Evolutionary conservation across 1,140 invertebrate species (phyloP).

Genomic region (Metopolophium dirhodum): DNA sequence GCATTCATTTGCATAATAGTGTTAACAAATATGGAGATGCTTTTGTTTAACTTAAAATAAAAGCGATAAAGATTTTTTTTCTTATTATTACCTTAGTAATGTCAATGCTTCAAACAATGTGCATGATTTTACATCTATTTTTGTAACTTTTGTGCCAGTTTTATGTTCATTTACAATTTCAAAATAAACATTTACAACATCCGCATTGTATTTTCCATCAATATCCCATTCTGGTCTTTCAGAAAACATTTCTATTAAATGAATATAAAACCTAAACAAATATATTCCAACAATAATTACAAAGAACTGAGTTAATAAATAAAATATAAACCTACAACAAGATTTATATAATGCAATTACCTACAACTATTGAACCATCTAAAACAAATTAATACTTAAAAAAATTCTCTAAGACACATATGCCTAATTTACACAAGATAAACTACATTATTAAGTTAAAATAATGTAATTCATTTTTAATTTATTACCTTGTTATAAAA

Average conservation of each 20-base stretch:
- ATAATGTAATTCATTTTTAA: too few species aligned
- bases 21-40: too few species aligned
- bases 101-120: conserved; percentile 35
- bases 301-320: background rate
- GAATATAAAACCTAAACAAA: conserved; percentile 72
- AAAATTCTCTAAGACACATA: too few species aligned
- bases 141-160: background rate
- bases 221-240: conserved; percentile 78
- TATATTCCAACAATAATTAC: background rate
- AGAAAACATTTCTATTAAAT: conserved; percentile 76
- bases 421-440: background rate
- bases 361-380: too few species aligned
- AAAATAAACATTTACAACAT: conserved; percentile 79
- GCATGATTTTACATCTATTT: conserved; percentile 8
- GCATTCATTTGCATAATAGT: too few species aligned
- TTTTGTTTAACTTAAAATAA: background rate
- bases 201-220: conserved; percentile 71
- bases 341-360: too few species aligned
- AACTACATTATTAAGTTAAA: background rate
- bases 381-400: too few species aligned
- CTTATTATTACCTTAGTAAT: conserved; percentile 23
- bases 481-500: too few species aligned
- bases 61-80: background rate
- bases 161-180: conserved; percentile 70
- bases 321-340: background rate